phyloP scores from a whole-genome alignment of 1,140 invertebrate species.

The Apolygus lucorum region DNA sequence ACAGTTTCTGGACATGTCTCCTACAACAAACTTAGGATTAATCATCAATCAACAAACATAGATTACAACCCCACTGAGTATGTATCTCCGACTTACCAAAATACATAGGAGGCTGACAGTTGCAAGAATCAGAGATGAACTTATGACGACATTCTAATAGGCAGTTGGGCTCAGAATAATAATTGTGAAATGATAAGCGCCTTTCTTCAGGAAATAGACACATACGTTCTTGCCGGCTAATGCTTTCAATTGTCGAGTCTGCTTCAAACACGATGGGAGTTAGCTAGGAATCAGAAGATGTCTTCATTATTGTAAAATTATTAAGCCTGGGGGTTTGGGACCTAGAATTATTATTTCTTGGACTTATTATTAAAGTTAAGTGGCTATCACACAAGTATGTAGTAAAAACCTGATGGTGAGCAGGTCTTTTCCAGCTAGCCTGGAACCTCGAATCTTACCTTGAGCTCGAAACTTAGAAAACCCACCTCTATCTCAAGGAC shows the following conservation, averaged over 20 bases:
- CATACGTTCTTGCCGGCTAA: background rate
- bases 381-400: too few relatives aligned
- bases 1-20: too few relatives aligned
- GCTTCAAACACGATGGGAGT: background rate
- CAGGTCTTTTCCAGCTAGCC: too few relatives aligned
- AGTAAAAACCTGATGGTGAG: too few relatives aligned
- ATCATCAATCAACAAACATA: too few relatives aligned
- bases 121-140: background rate
- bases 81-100: background rate
- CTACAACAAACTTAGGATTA: too few relatives aligned
- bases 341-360: too few relatives aligned
- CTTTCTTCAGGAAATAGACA: background rate
- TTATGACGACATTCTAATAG: background rate
- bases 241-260: background rate
- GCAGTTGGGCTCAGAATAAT: background rate
- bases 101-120: background rate
- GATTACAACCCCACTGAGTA: too few relatives aligned
- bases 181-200: background rate
- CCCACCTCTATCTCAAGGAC: background rate
- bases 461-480: background rate
- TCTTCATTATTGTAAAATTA: background rate
- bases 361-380: too few relatives aligned
- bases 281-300: too few relatives aligned
- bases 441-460: too few relatives aligned
- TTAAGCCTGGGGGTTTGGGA: too few relatives aligned